Evolutionary conservation across 2,888 invertebrate species (phyloP).

Genomic region (Chirona hameri): DNA sequence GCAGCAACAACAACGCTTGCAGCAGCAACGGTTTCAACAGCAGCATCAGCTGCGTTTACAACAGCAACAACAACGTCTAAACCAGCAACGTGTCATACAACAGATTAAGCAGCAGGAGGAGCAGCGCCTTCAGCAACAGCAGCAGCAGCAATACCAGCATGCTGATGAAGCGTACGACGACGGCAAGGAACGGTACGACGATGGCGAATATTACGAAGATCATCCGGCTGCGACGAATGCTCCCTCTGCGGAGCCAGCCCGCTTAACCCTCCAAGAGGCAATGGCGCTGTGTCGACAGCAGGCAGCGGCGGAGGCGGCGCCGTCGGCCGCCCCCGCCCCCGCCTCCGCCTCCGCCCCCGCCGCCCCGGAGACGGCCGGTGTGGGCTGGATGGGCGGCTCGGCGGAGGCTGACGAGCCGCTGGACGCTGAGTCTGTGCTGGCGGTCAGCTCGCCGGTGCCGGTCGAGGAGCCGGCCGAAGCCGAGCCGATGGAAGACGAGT

Average conservation of each 20-base stretch:
- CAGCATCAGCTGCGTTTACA: background rate
- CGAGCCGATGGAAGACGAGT: background rate
- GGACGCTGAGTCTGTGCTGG: background rate
- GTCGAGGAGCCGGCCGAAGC: background rate
- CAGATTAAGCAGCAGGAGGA: background rate
- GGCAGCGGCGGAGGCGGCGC: background rate
- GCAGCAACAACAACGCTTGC: background rate
- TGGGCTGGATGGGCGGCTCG: constrained; percentile 10
- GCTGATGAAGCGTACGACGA: background rate
- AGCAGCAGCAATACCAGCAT: background rate
- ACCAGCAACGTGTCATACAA: background rate
- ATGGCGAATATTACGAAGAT: background rate
- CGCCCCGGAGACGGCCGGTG: background rate
- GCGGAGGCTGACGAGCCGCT: background rate
- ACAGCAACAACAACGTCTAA: background rate
- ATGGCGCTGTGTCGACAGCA: constrained; percentile 6
- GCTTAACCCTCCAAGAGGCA: background rate
- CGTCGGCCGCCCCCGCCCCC: background rate
- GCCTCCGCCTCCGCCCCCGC: background rate
- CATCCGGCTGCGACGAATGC: background rate
- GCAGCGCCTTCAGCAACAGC: background rate
- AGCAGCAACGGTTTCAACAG: background rate
- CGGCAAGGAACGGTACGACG: background rate
- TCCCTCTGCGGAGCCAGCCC: background rate
- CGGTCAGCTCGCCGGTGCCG: background rate